A percentile compares a stretch with the other conserved stretches of the same genome.
Evolutionary conservation across 2,113 vertebrate genomes (phyloP).

Genomic region (Hippoglossus stenolepis): DNA sequence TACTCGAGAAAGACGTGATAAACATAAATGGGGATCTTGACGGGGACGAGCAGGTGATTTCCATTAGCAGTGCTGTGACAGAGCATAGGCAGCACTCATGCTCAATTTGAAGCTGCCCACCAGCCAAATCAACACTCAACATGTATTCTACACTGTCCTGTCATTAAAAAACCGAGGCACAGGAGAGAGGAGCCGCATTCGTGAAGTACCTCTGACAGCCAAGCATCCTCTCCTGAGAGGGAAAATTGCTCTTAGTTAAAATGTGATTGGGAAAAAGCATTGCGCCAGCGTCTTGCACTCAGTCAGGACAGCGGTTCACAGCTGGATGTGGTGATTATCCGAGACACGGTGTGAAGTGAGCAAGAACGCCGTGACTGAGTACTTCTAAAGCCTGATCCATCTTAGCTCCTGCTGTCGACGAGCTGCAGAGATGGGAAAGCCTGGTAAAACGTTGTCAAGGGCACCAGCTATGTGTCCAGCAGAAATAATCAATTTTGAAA

Average conservation of each 20-base stretch:
- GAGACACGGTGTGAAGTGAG: conserved; percentile 29
- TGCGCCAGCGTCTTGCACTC: conserved; percentile 32
- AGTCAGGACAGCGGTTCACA: conserved; percentile 15
- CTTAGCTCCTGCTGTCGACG: conserved; percentile 16
- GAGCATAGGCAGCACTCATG: conserved; percentile 61
- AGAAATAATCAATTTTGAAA: conserved; percentile 60
- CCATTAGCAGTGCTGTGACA: conserved; percentile 52
- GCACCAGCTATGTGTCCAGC: conserved; percentile 44
- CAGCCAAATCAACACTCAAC: conserved; percentile 69
- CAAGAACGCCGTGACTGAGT: conserved; percentile 17
- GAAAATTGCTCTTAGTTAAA: conserved; percentile 53
- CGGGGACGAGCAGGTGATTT: conserved; percentile 39
- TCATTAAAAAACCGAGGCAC: conserved; percentile 44
- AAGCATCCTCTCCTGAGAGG: conserved; percentile 46
- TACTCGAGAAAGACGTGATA: rapidly evolving
- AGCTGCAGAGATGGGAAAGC: conserved; percentile 34
- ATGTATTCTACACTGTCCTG: conserved; percentile 57
- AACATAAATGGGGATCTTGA: conserved; percentile 11
- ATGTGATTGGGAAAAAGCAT: conserved; percentile 45
- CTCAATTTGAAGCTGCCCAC: conserved; percentile 60
- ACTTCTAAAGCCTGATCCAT: conserved; percentile 47
- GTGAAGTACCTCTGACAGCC: conserved; percentile 58
- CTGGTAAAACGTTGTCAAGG: conserved; percentile 56
- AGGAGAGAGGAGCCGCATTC: conserved; percentile 46
- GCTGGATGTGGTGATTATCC: conserved; percentile 34